These are phyloP conservation scores for Cotesia glomerata DNA, from an alignment of 1,140 invertebrate genomes.

Conservation along the genomic window DNA sequence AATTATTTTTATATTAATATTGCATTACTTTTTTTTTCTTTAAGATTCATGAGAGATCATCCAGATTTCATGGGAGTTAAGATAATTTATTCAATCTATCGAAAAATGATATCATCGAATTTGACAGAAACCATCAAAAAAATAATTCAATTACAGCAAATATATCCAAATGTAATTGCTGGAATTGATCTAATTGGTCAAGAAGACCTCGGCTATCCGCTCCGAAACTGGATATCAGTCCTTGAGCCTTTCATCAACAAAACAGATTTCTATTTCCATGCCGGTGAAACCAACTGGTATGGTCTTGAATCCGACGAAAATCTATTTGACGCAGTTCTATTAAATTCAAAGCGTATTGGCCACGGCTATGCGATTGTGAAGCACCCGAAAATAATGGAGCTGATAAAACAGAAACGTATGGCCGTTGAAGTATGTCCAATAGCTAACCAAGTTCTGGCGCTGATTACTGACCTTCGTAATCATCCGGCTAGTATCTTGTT, in stretches of 20 bases:
- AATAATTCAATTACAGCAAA: conserved; percentile 54
- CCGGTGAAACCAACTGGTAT: conserved; percentile 82
- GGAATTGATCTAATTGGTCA: conserved; percentile 72
- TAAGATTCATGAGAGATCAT: conserved; percentile 65
- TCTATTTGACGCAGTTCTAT: conserved; percentile 77
- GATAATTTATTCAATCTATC: conserved; percentile 73
- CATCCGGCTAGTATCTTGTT: conserved; percentile 77
- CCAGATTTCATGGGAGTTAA: conserved; percentile 75
- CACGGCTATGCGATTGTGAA: conserved; percentile 74
- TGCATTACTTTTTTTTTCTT: conserved; percentile 39
- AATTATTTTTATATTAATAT: not conserved
- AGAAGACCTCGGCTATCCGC: conserved; percentile 64
- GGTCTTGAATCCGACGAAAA: conserved; percentile 72
- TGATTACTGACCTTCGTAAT: conserved; percentile 80
- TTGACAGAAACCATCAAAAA: conserved; percentile 60
- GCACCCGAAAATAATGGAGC: conserved; percentile 73
- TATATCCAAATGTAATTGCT: conserved; percentile 68
- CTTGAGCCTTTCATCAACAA: conserved; percentile 57
- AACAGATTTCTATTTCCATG: conserved; percentile 79
- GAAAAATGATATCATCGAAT: conserved; percentile 42
- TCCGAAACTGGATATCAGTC: conserved; percentile 52
- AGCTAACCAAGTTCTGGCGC: conserved; percentile 78
- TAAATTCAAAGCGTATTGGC: conserved; percentile 72
- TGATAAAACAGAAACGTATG: conserved; percentile 70
- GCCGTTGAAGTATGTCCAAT: conserved; percentile 84